Base-by-base conservation (phyloP, 2,797 vertebrate genomes). In the Sphaeramia orbicularis region DNA sequence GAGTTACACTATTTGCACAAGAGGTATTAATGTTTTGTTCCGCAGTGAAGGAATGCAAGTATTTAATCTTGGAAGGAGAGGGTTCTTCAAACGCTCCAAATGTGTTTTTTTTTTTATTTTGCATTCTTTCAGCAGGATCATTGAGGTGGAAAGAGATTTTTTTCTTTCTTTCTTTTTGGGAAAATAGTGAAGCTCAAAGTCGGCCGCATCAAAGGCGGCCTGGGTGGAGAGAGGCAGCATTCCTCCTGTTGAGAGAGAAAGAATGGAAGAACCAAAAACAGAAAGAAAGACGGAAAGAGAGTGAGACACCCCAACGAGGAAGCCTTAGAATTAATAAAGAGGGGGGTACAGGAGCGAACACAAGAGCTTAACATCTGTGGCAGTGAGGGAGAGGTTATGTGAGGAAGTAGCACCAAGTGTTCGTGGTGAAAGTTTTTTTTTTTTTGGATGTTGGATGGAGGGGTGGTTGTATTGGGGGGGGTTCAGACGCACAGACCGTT, bases 171-270 rank as follows among this genome's bases (percentile, higher is more conserved):
- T 24, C 8, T 36, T 27, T 14, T n/a, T 35, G 47, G 74, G 66
- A 79, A 90, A 90, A 89, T 78, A 86, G 78, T 37, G n/a, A 63
- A 43, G 76, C 66, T 76, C 68, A 45, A 76, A 86, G 65, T 77
- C 57, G 88, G 83, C 84, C 57, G 84, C 90, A 93, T 93, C 88
- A 94, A 91, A 93, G 86, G 60, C 57, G 21, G 78, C 51, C 50
- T 56, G 81, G 74, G 78, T 78, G 81, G 73, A 86, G 83, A 79
- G 83, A 79, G 58, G 63, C 75, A 57, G 74, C 64, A 87, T 74
- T 86, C 80, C 75, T 83, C 80, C 82, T 75, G 78, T 87, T 74
- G 79, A 85, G 83, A 87, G 63, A 81, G 60, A 74, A 78, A 75
- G 67, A 80, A 71, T 80, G 51, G 64, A 75, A 74, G 66, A 70